A percentile compares a stretch with the other conserved stretches of the same genome.
Conservation (phyloP, 2,113 vertebrate species). For the Proteles cristata region DNA sequence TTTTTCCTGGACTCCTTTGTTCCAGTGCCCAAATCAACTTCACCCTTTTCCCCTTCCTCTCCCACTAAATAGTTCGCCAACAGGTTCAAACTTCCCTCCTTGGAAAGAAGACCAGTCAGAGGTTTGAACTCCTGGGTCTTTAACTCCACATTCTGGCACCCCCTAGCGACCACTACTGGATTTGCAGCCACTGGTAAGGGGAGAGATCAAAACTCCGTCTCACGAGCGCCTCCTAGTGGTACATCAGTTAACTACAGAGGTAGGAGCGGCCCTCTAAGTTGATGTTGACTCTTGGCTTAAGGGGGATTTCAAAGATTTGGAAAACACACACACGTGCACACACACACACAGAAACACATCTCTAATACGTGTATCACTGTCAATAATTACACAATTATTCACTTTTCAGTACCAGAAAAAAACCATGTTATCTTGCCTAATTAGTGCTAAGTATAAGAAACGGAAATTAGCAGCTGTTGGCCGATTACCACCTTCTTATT, state of each 20-base stretch:
- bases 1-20: background rate
- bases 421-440: constrained; percentile 37
- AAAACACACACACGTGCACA: background rate
- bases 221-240: background rate
- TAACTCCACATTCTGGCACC: background rate
- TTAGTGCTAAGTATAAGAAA: constrained; percentile 45
- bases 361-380: background rate
- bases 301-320: background rate
- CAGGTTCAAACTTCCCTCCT: background rate
- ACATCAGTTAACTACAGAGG: background rate
- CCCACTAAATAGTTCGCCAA: background rate
- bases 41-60: background rate
- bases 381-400: background rate
- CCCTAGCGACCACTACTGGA: background rate
- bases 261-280: background rate
- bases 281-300: background rate
- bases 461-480: constrained; percentile 33
- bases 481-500: background rate
- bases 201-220: background rate
- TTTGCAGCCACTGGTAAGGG: background rate
- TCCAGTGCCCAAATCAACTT: background rate
- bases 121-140: background rate
- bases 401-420: background rate
- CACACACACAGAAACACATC: too few relatives aligned
- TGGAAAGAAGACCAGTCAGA: background rate